Percentiles rank a stretch among this genome's conserved stretches.
These are phyloP conservation scores for Eucera pruinosa DNA, from an alignment of 2,888 invertebrate genomes.

Conservation along the genomic window DNA sequence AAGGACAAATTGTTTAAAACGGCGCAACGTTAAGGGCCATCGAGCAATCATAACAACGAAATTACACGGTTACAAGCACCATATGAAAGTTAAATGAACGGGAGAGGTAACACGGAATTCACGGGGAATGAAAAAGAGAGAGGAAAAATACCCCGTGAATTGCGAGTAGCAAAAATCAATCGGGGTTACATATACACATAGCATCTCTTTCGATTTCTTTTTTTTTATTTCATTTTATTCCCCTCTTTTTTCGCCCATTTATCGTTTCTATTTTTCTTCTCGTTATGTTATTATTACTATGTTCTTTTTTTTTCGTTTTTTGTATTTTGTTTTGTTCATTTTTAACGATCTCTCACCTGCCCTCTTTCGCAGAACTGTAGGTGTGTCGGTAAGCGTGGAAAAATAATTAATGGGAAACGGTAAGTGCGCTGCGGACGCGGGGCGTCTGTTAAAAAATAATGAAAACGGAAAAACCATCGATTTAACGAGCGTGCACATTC, in stretches of 20 bases:
- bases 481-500: constrained; percentile 46
- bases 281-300: not conserved
- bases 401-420: constrained; percentile 53
- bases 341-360: constrained; percentile 78
- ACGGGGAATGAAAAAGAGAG: constrained; percentile 3
- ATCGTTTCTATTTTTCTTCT: not conserved
- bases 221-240: not conserved
- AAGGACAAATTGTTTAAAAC: constrained; percentile 51
- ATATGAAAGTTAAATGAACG: constrained; percentile 52
- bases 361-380: constrained; percentile 81
- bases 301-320: not conserved
- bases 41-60: constrained; percentile 51
- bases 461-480: constrained; percentile 27
- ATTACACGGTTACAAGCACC: constrained; percentile 47
- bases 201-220: constrained; percentile 19
- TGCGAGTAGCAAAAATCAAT: constrained; percentile 40
- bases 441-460: constrained; percentile 34
- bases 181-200: too few relatives aligned
- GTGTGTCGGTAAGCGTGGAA: constrained; percentile 66
- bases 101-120: constrained; percentile 24
- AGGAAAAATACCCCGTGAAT: constrained; percentile 19
- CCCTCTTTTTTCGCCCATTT: not conserved
- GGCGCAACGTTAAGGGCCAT: constrained; percentile 41
- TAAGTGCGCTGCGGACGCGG: constrained; percentile 31
- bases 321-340: constrained; percentile 9